Conservation (phyloP, 2,797 vertebrate species). For the Numenius phaeopus region DNA sequence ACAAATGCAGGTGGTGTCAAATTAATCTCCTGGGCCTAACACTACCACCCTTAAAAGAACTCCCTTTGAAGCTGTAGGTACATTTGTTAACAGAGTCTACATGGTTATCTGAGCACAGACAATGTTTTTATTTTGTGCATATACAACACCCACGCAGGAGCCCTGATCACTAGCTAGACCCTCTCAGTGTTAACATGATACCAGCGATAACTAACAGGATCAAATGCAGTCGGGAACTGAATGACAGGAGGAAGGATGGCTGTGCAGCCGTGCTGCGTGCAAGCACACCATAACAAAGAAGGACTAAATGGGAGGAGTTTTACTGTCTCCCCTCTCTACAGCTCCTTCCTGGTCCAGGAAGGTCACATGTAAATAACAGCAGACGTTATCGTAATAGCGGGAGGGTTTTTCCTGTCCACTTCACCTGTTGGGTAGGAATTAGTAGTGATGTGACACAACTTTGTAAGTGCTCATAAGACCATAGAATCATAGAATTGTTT, state of each 20-base stretch:
- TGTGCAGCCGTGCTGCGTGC: background rate
- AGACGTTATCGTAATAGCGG: background rate
- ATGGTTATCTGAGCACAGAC: background rate
- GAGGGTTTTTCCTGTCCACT: background rate
- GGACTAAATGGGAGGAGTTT: background rate
- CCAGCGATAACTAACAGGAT: background rate
- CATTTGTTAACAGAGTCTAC: background rate
- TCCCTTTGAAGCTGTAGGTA: background rate
- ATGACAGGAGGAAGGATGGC: background rate
- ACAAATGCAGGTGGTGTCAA: background rate
- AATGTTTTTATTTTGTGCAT: background rate
- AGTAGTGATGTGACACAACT: background rate
- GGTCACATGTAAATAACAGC: background rate
- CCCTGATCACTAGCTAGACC: background rate
- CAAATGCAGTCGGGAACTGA: background rate
- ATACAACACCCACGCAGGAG: background rate
- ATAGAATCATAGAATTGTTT: too few species aligned
- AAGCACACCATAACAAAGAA: background rate
- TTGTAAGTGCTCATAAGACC: background rate
- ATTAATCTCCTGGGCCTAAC: background rate
- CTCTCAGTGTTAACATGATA: accelerated
- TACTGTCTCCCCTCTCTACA: background rate
- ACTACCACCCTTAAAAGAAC: background rate
- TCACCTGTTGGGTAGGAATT: background rate
- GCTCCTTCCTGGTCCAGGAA: background rate